Evolutionary conservation across 2,113 vertebrate genomes (phyloP).

Genomic region (Brachionichthys hirsutus): DNA sequence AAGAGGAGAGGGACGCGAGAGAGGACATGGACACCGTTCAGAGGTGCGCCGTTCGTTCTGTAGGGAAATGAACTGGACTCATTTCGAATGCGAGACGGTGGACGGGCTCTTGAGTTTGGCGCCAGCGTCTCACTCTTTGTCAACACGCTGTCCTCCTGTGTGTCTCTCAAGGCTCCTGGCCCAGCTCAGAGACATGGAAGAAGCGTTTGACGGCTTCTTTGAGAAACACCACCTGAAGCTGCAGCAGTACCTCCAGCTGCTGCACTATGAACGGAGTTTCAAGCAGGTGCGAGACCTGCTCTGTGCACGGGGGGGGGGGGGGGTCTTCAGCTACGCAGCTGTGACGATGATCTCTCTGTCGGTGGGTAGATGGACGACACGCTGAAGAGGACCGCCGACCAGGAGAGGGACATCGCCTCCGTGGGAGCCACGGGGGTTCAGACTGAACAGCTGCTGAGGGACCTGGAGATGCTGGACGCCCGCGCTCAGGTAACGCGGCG

Average conservation of each 20-base stretch:
- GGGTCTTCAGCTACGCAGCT: not conserved
- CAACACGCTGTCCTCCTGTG: not conserved
- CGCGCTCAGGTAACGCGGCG: slow-evolving; percentile 80
- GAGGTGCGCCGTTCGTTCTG: slow-evolving; percentile 65
- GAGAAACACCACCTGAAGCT: slow-evolving; percentile 97
- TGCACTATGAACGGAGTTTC: slow-evolving; percentile 90
- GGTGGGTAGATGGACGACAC: slow-evolving; percentile 81
- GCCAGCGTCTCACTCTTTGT: not conserved
- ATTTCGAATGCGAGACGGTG: not conserved
- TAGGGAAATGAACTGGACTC: not conserved
- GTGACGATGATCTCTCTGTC: slow-evolving; percentile 7
- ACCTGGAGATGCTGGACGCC: slow-evolving; percentile 81
- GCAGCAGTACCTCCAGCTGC: slow-evolving; percentile 91
- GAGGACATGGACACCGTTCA: slow-evolving; percentile 90
- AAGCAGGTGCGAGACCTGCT: slow-evolving; percentile 81
- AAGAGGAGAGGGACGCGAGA: slow-evolving; percentile 74
- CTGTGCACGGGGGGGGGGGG: too few species aligned
- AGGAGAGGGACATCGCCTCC: slow-evolving; percentile 80
- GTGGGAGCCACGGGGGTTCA: slow-evolving; percentile 80
- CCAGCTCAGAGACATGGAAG: slow-evolving; percentile 95
- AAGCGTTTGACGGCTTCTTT: slow-evolving; percentile 96
- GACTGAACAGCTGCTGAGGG: slow-evolving; percentile 84
- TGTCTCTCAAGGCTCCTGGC: slow-evolving; percentile 84
- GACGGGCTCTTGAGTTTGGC: not conserved
- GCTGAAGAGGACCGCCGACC: slow-evolving; percentile 79